Evolutionary conservation across 1,140 invertebrate genomes (phyloP).

Genomic region (Drosophila subobscura): DNA sequence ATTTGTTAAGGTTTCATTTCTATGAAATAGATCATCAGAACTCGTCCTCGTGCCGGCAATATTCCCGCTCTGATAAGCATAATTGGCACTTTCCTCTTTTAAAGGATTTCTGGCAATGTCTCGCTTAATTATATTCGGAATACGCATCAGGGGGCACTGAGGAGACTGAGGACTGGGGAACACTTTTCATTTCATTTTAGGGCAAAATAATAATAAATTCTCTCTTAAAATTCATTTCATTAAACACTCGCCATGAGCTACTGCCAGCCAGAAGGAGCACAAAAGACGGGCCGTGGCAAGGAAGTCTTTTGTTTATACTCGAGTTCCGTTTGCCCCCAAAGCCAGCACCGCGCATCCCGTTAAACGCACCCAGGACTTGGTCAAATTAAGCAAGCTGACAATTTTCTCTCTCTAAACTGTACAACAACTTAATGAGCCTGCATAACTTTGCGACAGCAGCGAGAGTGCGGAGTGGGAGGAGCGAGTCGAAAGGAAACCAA

Average conservation of each 20-base stretch:
- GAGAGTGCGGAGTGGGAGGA: not conserved
- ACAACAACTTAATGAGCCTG: conserved; percentile 82
- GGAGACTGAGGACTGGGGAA: conserved; percentile 2
- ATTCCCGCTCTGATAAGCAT: conserved; percentile 9
- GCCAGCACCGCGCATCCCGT: not conserved
- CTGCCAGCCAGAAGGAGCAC: conserved; percentile 30
- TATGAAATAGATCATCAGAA: conserved; percentile 25
- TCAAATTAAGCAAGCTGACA: conserved; percentile 81
- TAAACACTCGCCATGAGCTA: conserved; percentile 75
- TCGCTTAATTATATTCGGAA: conserved; percentile 69
- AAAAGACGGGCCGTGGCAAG: conserved; percentile 33
- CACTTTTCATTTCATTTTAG: conserved; percentile 76
- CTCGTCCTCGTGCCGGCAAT: conserved; percentile 31
- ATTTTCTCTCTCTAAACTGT: conserved; percentile 81
- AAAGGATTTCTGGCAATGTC: conserved; percentile 23
- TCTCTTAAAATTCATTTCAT: conserved; percentile 78
- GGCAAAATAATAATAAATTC: conserved; percentile 75
- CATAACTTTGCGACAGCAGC: conserved; percentile 76
- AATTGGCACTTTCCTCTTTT: conserved; percentile 37
- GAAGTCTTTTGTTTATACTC: conserved; percentile 79
- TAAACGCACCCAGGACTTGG: conserved; percentile 32
- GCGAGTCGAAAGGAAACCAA: conserved; percentile 20
- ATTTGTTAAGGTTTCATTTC: conserved; percentile 16
- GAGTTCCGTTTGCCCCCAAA: conserved; percentile 8
- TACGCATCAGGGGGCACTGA: conserved; percentile 34